phyloP scores from a whole-genome alignment of 1,140 invertebrate genomes.

The Drosophila melanogaster region DNA sequence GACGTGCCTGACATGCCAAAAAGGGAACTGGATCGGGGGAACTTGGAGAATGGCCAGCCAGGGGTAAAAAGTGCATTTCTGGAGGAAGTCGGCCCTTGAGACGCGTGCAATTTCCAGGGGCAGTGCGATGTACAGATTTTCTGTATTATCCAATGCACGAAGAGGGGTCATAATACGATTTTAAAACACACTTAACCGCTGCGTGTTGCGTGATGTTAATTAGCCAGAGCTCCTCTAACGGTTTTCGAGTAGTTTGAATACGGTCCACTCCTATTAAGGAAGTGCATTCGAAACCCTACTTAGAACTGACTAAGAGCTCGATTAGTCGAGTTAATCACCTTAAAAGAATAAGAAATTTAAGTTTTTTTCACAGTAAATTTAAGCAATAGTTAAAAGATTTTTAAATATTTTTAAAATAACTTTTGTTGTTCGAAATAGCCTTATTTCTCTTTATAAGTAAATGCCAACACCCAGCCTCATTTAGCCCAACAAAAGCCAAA shows the following conservation, averaged over 20 bases:
- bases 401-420: too few relatives aligned
- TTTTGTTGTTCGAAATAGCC: too few relatives aligned
- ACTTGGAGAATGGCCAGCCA: background rate
- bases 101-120: conserved; percentile 49
- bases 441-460: conserved; percentile 3
- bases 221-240: conserved; percentile 61
- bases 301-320: conserved; percentile 44
- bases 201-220: conserved; percentile 72
- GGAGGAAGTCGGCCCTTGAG: conserved; percentile 73
- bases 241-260: conserved; percentile 23
- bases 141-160: background rate
- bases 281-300: conserved; percentile 56
- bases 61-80: background rate
- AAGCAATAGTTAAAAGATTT: too few relatives aligned
- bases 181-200: conserved; percentile 47
- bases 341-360: too few relatives aligned
- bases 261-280: conserved; percentile 15
- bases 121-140: background rate
- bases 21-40: conserved; percentile 13
- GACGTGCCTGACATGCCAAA: conserved; percentile 76
- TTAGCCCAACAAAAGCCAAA: conserved; percentile 21
- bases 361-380: too few relatives aligned
- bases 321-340: conserved; percentile 38
- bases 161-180: conserved; percentile 27
- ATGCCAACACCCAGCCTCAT: conserved; percentile 1